These are phyloP conservation scores for Cyclina sinensis DNA, from an alignment of 1,140 invertebrate species.

Conservation along the genomic window DNA sequence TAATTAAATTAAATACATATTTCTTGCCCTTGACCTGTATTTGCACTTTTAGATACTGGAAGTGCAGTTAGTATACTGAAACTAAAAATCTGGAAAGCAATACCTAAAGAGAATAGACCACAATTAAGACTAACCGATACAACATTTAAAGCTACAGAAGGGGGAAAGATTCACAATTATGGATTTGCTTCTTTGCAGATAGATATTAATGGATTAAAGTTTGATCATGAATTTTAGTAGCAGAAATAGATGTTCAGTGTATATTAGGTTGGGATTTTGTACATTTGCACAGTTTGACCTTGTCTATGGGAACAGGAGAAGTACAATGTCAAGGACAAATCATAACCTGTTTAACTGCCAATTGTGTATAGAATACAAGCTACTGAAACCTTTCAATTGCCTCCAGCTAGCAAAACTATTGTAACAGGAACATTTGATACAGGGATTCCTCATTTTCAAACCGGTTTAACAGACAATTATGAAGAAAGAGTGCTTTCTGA, in stretches of 20 bases:
- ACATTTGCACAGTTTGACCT: not conserved
- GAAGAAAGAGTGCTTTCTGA: not conserved
- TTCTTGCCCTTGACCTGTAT: not conserved
- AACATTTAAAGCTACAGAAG: not conserved
- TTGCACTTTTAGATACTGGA: not conserved
- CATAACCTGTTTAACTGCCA: not conserved
- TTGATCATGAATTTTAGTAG: slow-evolving; percentile 6
- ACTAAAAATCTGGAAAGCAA: not conserved
- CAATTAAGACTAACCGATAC: not conserved
- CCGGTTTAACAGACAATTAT: not conserved
- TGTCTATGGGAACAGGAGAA: not conserved
- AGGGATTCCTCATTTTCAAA: slow-evolving; percentile 2
- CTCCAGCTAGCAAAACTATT: not conserved
- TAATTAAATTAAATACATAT: not conserved
- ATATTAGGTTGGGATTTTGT: not conserved
- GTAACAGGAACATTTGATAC: not conserved
- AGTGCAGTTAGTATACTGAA: not conserved
- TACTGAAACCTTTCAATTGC: not conserved
- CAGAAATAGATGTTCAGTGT: slow-evolving; percentile 7
- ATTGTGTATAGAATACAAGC: not conserved
- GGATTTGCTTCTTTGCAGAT: not conserved
- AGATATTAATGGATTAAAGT: not conserved
- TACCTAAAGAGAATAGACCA: not conserved
- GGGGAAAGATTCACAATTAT: not conserved
- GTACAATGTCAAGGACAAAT: not conserved